Base-by-base conservation (phyloP, 2,113 vertebrate genomes). In the Salvelinus sp. region DNA sequence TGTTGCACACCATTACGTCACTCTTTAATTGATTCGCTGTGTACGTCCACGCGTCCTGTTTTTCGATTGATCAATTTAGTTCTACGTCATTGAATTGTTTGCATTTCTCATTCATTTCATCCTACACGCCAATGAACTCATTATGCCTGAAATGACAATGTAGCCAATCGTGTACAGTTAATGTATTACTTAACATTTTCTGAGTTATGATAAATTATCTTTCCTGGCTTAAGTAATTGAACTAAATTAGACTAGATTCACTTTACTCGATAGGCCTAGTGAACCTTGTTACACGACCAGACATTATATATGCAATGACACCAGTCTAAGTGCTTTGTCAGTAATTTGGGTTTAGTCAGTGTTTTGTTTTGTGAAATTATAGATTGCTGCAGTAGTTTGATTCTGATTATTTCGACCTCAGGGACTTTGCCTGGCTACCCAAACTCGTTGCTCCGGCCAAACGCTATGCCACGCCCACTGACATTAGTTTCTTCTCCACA, bases 1-100 rank as follows among this genome's bases (percentile, higher is more conserved):
- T 57, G 63, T n/a, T 73, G 62, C 72, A 23, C 72, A 60, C 75
- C 22, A 86, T 91, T 83, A 91, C 91, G 90, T 91, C 89, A 89
- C 30, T 23, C 65, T 62, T 2, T 76, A 66, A 72, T 77, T 70
- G 77, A 84, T 12, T 25, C 71, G 18, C 14, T 44, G 62, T 62
- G 54, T 10, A 60, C 66, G 50, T 77, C 75, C 74, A 57, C 62
- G 22, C 50, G 65, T 25, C 23, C 4, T 27, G 25, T 58, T 75
- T 47, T 68, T 14, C 25, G 9, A 54, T n/a, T 54, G 65, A 73
- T 13, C 76, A 74, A 65, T 69, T 10, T 12, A 44, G 38, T 9
- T 44, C 38, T 44, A 44, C 38, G 38, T 44, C 38, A 44, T 44
- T 44, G 38, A 44, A 2, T 44, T 44, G 3, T 68, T 47, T 79